Evolutionary conservation across 2,888 invertebrate species (phyloP).

Genomic region (Cartodere bifasciata): DNA sequence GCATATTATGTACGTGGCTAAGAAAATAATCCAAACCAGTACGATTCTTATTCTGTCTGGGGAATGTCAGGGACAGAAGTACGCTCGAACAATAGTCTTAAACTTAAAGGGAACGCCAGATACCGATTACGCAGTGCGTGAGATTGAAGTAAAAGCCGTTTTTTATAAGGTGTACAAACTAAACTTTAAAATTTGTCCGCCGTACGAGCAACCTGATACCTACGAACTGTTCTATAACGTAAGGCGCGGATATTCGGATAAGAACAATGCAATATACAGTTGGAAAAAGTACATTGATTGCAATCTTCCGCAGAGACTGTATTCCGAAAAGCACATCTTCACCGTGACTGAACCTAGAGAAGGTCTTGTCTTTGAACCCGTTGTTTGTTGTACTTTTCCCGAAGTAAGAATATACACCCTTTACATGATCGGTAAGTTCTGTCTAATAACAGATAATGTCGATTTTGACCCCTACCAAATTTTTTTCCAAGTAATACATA

Average conservation of each 20-base stretch:
- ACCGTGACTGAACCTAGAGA: slow-evolving; percentile 6
- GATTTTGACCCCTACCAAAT: too few relatives aligned
- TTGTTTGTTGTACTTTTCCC: slow-evolving; percentile 10
- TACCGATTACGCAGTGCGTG: slow-evolving; percentile 13
- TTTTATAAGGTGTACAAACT: slow-evolving; percentile 15
- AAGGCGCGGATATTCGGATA: too few relatives aligned
- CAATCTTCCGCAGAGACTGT: slow-evolving; percentile 9
- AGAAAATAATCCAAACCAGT: slow-evolving; percentile 15
- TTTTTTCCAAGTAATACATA: too few relatives aligned
- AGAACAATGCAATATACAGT: slow-evolving; percentile 6
- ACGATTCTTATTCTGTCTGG: slow-evolving; percentile 24
- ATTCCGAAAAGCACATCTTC: slow-evolving; percentile 5
- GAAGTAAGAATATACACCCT: slow-evolving; percentile 8
- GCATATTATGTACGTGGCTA: slow-evolving; percentile 23
- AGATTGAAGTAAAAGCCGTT: too few relatives aligned
- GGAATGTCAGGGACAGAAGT: slow-evolving; percentile 22
- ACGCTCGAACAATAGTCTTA: slow-evolving; percentile 22
- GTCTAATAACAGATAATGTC: too few relatives aligned
- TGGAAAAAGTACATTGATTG: too few relatives aligned
- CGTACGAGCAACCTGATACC: slow-evolving; percentile 14
- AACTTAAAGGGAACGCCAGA: slow-evolving; percentile 22
- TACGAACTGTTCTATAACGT: slow-evolving; percentile 11
- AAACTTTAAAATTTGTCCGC: slow-evolving; percentile 14
- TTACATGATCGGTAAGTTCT: slow-evolving; percentile 22
- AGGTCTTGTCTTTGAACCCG: slow-evolving; percentile 7